Percentiles rank a stretch among this genome's conserved stretches.
These are phyloP conservation scores for Eumacrocentrus americanus DNA, from an alignment of 2,888 invertebrate genomes.

Conservation along the genomic window DNA sequence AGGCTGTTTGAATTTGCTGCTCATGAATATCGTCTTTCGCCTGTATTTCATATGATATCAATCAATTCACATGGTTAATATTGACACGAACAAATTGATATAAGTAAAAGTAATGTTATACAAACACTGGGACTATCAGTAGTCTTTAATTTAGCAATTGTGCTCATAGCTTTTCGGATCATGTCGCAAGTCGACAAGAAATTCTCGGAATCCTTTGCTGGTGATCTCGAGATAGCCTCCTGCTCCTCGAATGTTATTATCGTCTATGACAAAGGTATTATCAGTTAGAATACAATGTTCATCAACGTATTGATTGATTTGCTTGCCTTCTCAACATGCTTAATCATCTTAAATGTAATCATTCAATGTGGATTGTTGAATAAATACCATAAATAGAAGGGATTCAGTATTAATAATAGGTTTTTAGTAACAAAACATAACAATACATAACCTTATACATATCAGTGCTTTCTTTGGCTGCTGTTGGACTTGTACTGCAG, in stretches of 20 bases:
- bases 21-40: conserved; percentile 69
- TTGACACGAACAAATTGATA: conserved; percentile 3
- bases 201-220: conserved; percentile 71
- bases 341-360: no score
- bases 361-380: no score
- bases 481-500: conserved; percentile 29
- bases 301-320: not conserved
- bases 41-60: conserved; percentile 54
- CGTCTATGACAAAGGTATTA: conserved; percentile 63
- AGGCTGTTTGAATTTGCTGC: conserved; percentile 74
- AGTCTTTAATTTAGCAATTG: conserved; percentile 72
- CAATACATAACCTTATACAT: conserved; percentile 50
- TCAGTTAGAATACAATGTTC: no score
- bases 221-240: conserved; percentile 71
- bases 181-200: conserved; percentile 75
- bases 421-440: not conserved
- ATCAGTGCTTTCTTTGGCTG: conserved; percentile 48
- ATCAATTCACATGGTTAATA: conserved; percentile 10
- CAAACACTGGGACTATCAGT: conserved; percentile 65
- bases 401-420: no score
- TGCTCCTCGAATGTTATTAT: conserved; percentile 77
- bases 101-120: no score
- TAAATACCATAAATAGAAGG: no score
- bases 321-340: not conserved
- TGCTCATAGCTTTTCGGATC: conserved; percentile 71